Evolutionary conservation across 2,797 vertebrate genomes (phyloP), one percentile per base, ranked within the genome.

Genomic region (Macrochelys suwanniensis): DNA sequence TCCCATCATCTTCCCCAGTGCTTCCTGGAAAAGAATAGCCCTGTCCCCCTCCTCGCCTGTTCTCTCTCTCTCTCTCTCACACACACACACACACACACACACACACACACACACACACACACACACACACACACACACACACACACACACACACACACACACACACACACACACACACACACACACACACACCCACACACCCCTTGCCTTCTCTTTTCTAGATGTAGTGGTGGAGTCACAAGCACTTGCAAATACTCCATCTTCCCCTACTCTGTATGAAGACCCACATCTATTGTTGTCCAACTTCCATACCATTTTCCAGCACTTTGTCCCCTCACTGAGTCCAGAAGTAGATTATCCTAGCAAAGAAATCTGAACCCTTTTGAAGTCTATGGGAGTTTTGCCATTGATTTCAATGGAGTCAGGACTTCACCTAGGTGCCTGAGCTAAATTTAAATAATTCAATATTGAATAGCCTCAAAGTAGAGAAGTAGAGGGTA

Each of bases 271-370:
- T 79, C 42, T 71, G 84, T 16, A 16, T 61, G 59, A 61, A 61
- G 12, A 61, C 13, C 31, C 12, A 61, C 59, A 31, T 33, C 33
- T 61, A 11, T 15, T n/a, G 21, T 23, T 37, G 4, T 15, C 82
- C 61, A 87, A 7, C 33, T 53, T 37, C 50, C 50, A 53, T 23
- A 50, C 76, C 0, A 1, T 71, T 84, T 3, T 71, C 45, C 77
- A 93, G 56, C n/a, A 49, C 28, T 15, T 87, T 26, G 45, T 11
- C 25, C 16, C 80, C 57, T 82, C 31, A 7, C 78, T 78, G 47
- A 88, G 59, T 31, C 15, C 31, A 61, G 7, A 61, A 61, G 1
- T 0, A 0, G 37, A 59, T 0, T n/a, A 59, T 0, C 87, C 57
- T 82, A 87, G 54, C 12, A 25, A 61, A 6, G 59, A 95, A 90